Conservation (phyloP, 2,888 invertebrate genomes). For the Invenusta paracnida region DNA sequence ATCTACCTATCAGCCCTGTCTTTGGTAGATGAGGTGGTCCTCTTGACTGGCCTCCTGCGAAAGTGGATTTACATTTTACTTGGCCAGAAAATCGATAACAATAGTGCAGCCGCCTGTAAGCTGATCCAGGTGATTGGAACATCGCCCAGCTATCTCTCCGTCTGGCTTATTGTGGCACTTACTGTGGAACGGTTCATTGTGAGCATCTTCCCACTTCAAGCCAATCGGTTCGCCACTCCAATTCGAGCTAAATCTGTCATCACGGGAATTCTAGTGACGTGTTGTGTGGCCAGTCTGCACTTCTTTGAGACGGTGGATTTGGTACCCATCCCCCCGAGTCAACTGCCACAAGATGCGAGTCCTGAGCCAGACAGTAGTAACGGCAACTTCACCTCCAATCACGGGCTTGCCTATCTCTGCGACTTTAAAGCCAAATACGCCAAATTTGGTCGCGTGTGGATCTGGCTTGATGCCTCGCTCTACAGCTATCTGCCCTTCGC, state of each 20-base stretch:
- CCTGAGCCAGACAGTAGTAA: background rate
- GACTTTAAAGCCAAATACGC: conserved; percentile 33
- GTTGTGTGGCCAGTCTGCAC: conserved; percentile 51
- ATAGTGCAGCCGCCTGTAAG: conserved; percentile 52
- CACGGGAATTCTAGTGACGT: conserved; percentile 49
- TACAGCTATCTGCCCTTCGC: conserved; percentile 39
- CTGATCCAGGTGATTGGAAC: conserved; percentile 51
- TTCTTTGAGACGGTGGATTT: conserved; percentile 52
- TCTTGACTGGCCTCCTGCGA: conserved; percentile 53
- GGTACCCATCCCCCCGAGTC: background rate
- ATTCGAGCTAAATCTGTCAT: conserved; percentile 51
- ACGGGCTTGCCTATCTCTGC: background rate
- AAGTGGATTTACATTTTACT: conserved; percentile 55
- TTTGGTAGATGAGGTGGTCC: conserved; percentile 53
- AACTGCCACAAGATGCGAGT: too few relatives aligned
- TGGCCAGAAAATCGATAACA: conserved; percentile 49
- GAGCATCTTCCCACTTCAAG: conserved; percentile 55
- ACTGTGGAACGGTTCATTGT: conserved; percentile 57
- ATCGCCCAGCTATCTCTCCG: conserved; percentile 53
- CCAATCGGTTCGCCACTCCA: conserved; percentile 50
- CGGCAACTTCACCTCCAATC: background rate
- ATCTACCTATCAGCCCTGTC: conserved; percentile 54
- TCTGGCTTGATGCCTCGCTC: conserved; percentile 30
- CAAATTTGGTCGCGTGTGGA: conserved; percentile 31
- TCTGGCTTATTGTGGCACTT: conserved; percentile 57